These are phyloP conservation scores for Cataglyphis livida DNA, from an alignment of 2,888 invertebrate genomes.

Conservation along the genomic window DNA sequence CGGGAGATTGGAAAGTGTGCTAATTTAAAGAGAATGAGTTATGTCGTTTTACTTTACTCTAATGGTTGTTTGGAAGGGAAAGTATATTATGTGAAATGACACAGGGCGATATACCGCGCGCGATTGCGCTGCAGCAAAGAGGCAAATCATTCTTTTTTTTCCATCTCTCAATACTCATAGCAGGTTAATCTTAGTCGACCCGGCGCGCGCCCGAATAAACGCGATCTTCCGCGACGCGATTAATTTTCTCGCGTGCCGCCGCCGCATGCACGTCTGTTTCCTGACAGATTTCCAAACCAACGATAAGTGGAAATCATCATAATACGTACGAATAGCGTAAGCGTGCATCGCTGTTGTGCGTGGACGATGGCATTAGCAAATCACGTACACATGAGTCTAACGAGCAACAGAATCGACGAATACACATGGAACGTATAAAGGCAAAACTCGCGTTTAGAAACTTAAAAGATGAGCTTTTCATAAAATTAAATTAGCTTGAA, in stretches of 20 bases:
- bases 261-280: neutral
- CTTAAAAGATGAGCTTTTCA: too few relatives aligned
- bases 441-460: neutral
- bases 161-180: neutral
- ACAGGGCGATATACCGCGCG: too few relatives aligned
- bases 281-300: neutral
- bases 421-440: neutral
- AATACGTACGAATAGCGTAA: slow-evolving; percentile 4
- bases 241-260: slow-evolving; percentile 37
- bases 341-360: neutral
- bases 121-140: slow-evolving; percentile 21
- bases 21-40: neutral
- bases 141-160: slow-evolving; percentile 12
- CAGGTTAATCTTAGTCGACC: slow-evolving; percentile 34
- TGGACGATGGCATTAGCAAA: slow-evolving; percentile 16
- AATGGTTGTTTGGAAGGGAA: slow-evolving; percentile 22
- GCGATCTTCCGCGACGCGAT: slow-evolving; percentile 47
- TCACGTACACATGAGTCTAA: slow-evolving; percentile 9
- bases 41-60: neutral
- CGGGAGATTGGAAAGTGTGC: neutral
- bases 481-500: neutral
- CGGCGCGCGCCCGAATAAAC: slow-evolving; percentile 31
- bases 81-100: slow-evolving; percentile 21
- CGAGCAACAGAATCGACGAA: slow-evolving; percentile 8
- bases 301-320: slow-evolving; percentile 9